Base-by-base conservation (phyloP, 2,113 vertebrate species). In the Perccottus glenii region DNA sequence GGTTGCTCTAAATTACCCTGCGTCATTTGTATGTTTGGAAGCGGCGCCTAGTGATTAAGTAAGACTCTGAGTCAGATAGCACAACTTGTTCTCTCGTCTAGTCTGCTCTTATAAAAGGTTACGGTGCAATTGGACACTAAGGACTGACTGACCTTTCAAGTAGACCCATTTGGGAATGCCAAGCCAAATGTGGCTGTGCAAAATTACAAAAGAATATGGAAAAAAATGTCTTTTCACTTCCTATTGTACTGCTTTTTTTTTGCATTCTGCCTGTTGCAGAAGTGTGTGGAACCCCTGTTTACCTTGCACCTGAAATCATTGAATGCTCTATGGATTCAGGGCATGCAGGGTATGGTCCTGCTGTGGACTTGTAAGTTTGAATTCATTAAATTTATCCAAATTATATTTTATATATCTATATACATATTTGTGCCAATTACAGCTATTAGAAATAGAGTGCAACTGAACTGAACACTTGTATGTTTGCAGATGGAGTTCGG, bases 251-350 rank as follows among this genome's bases (percentile, higher is more conserved):
- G 38, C 7, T 4, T 40, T 19, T 43, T 11, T 19, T n/a, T n/a
- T n/a, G n/a, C n/a, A n/a, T n/a, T n/a, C 11, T 75, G 59, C 78
- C 19, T 73, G 52, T 55, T 65, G 7, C 83, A 99, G 98, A 99
- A 86, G 93, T 99, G 69, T 99, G 95, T 15, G 98, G 98, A 60
- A 99, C 98, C 0, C 98, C 98, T 47, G 96, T 93, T 12, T 98
- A 99, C 85, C 92, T 99, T 67, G 97, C 98, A 33, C 98, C 98
- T 0, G 98, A 99, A 89, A 99, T 99, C 83, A 94, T 99, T 0
- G 91, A 96, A 78, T 98, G 96, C 80, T 99, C 97, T 79, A 98
- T 99, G 98, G 94, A 98, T 0, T 85, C 94, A 0, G 86, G 92
- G 57, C 95, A 98, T 51, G 66, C 75, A 7, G 97, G 98, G 88